Evolutionary conservation across 2,888 invertebrate species (phyloP).

Genomic region (Pyrrhia umbra): DNA sequence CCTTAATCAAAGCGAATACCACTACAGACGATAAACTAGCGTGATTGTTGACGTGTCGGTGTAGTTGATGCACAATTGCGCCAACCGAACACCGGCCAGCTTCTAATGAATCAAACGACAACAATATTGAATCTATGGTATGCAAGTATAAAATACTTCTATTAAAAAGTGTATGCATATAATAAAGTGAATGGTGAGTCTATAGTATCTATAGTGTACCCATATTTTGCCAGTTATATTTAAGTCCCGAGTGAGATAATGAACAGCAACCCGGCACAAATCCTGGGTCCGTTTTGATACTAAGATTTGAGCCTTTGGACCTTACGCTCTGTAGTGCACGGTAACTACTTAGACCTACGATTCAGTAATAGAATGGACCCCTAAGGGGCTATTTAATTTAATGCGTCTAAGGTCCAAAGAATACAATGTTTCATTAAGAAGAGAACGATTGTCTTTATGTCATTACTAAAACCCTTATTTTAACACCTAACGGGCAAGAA

Average conservation of each 20-base stretch:
- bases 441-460: not conserved
- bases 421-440: not conserved
- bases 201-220: too few species aligned
- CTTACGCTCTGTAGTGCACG: too few species aligned
- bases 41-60: slow-evolving; percentile 31
- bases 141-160: not conserved
- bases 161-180: too few species aligned
- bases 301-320: too few species aligned
- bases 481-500: slow-evolving; percentile 1
- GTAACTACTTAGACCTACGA: too few species aligned
- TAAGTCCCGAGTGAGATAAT: too few species aligned
- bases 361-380: too few species aligned
- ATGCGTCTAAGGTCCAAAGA: not conserved
- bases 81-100: slow-evolving; percentile 55
- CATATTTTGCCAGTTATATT: too few species aligned
- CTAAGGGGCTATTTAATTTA: too few species aligned
- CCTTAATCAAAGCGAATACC: slow-evolving; percentile 51
- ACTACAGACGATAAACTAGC: slow-evolving; percentile 40
- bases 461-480: not conserved
- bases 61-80: slow-evolving; percentile 66
- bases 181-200: too few species aligned
- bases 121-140: slow-evolving; percentile 49
- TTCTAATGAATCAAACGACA: slow-evolving; percentile 74
- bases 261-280: too few species aligned
- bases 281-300: too few species aligned